Conservation (phyloP, 2,888 invertebrate genomes). For the Branchellion lobata region DNA sequence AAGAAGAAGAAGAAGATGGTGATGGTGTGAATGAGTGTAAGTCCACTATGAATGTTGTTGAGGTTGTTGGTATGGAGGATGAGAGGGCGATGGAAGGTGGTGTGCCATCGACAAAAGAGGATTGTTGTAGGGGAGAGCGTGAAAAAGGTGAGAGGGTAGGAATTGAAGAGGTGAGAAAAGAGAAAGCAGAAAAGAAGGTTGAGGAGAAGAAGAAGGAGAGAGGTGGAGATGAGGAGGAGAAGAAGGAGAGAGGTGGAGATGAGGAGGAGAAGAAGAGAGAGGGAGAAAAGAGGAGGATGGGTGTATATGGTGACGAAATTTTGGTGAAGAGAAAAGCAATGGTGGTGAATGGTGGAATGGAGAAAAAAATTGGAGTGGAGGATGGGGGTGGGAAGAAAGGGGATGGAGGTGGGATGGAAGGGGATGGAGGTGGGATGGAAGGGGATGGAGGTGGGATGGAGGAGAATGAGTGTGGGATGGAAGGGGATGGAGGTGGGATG, state of each 20-base stretch:
- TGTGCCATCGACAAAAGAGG: no score
- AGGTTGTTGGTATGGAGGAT: no score
- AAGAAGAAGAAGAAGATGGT: no score
- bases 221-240: background rate
- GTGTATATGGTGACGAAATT: conserved; percentile 69
- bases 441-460: no score
- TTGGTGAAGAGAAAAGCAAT: background rate
- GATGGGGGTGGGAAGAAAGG: background rate
- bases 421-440: background rate
- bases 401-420: background rate
- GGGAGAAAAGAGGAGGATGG: conserved; percentile 16
- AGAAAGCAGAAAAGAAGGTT: background rate
- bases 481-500: background rate
- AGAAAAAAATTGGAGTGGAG: background rate
- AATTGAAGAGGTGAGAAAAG: no score
- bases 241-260: background rate
- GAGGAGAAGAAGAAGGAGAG: conserved; percentile 9
- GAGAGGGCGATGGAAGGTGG: no score
- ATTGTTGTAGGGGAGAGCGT: no score
- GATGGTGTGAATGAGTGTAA: no score
- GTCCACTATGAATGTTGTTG: no score
- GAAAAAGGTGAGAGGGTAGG: no score
- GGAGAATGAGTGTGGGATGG: background rate
- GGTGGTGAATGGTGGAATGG: background rate
- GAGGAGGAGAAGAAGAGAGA: conserved; percentile 14